These are phyloP conservation scores for Drosophila melanica DNA, from an alignment of 1,140 invertebrate species.

Conservation along the genomic window DNA sequence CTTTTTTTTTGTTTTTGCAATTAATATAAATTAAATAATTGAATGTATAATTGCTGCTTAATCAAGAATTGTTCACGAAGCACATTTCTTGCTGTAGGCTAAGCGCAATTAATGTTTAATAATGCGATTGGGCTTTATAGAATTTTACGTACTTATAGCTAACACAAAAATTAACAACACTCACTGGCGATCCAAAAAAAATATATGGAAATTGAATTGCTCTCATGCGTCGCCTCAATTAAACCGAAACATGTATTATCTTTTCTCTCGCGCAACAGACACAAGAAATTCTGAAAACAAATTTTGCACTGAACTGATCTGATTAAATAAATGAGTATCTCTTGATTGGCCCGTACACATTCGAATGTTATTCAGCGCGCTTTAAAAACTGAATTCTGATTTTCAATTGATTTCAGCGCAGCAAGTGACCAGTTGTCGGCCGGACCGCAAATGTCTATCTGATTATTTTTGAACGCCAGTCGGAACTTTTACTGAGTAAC, in stretches of 20 bases:
- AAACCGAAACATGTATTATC: conserved; percentile 30
- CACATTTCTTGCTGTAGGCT: too few relatives aligned
- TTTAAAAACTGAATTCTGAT: conserved; percentile 45
- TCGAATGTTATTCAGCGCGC: not conserved
- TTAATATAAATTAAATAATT: too few relatives aligned
- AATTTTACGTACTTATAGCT: too few relatives aligned
- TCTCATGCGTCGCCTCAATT: conserved; percentile 33
- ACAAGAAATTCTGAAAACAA: conserved; percentile 29
- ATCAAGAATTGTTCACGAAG: too few relatives aligned
- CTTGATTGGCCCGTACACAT: not conserved
- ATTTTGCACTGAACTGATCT: conserved; percentile 45
- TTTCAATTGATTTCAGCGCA: conserved; percentile 58
- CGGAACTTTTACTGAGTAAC: conserved; percentile 40
- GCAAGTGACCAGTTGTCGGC: conserved; percentile 29
- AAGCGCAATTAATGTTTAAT: too few relatives aligned
- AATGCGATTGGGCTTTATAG: too few relatives aligned
- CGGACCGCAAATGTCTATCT: conserved; percentile 27
- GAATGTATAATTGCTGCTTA: too few relatives aligned
- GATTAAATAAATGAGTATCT: conserved; percentile 32
- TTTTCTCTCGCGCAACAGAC: conserved; percentile 10
- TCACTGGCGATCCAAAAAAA: conserved; percentile 8
- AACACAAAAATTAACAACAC: not conserved
- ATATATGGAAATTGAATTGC: conserved; percentile 18
- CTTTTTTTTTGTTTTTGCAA: not conserved
- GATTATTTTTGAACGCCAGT: conserved; percentile 12